A percentile compares a stretch with the other conserved stretches of the same genome.
Conservation (phyloP, 2,888 invertebrate species). For the Ochropleura leucogaster region DNA sequence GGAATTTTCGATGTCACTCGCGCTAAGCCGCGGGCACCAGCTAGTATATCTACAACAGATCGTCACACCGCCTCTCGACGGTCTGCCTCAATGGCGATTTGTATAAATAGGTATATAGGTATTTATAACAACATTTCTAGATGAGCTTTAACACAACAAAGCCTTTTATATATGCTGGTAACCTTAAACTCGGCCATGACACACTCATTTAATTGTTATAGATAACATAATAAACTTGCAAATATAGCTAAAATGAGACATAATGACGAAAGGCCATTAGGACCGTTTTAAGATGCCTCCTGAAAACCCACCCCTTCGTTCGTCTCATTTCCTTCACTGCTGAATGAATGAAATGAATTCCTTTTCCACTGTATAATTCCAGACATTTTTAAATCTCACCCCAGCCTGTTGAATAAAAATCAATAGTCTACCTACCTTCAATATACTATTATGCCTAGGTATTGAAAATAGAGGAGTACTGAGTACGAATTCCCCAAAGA, state of each 20-base stretch:
- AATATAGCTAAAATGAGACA: not conserved
- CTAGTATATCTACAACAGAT: too few relatives aligned
- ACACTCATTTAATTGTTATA: not conserved
- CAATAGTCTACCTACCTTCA: constrained; percentile 7
- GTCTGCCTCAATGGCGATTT: too few relatives aligned
- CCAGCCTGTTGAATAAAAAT: constrained; percentile 15
- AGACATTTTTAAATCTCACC: constrained; percentile 29
- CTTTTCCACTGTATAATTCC: constrained; percentile 25
- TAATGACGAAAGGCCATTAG: constrained; percentile 9
- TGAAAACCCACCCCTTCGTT: constrained; percentile 6
- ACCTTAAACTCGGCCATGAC: too few relatives aligned
- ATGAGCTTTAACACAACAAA: not conserved
- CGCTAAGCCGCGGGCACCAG: too few relatives aligned
- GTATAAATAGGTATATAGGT: too few relatives aligned
- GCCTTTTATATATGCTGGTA: not conserved
- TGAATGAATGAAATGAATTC: constrained; percentile 38
- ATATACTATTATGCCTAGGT: constrained; percentile 2
- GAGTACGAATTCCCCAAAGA: constrained; percentile 36
- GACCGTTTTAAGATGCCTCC: not conserved
- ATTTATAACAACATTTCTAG: too few relatives aligned
- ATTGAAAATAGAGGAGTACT: constrained; percentile 10
- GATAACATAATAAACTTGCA: not conserved
- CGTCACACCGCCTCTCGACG: too few relatives aligned
- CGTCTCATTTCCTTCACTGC: constrained; percentile 23
- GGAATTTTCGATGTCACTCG: too few relatives aligned